These are phyloP conservation scores for Synaphobranchus kaupii DNA, from an alignment of 2,797 vertebrate species.

Conservation along the genomic window DNA sequence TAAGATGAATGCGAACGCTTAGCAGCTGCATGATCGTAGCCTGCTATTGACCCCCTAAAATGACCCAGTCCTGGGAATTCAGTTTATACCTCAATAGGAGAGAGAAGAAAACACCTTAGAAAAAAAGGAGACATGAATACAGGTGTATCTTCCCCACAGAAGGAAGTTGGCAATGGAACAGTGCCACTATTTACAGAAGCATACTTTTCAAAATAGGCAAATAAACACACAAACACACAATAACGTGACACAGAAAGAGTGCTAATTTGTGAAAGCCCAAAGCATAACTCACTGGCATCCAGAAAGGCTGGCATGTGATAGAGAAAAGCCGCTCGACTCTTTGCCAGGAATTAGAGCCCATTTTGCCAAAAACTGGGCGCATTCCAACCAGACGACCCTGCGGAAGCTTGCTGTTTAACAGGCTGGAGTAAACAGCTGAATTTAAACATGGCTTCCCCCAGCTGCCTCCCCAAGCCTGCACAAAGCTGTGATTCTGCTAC, in stretches of 20 bases:
- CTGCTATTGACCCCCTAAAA: constrained; percentile 27
- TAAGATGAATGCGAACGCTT: constrained; percentile 28
- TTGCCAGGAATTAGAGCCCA: constrained; percentile 71
- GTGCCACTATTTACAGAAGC: constrained; percentile 11
- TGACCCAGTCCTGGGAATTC: constrained; percentile 33
- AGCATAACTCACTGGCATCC: constrained; percentile 72
- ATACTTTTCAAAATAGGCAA: constrained; percentile 20
- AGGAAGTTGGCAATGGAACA: constrained; percentile 4
- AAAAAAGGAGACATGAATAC: constrained; percentile 30
- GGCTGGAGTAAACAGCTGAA: constrained; percentile 70
- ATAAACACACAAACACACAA: constrained; percentile 43
- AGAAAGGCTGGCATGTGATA: constrained; percentile 67
- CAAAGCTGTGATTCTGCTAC: constrained; percentile 71
- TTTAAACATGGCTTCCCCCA: constrained; percentile 75
- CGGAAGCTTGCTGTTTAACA: constrained; percentile 70
- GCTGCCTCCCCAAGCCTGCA: constrained; percentile 70
- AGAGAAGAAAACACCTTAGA: constrained; percentile 23
- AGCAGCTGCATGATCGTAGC: constrained; percentile 36
- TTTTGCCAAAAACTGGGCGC: constrained; percentile 73
- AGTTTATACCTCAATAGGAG: constrained; percentile 40
- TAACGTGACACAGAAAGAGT: constrained; percentile 51
- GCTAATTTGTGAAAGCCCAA: constrained; percentile 67
- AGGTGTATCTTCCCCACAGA: constrained; percentile 38
- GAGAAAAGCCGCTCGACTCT: constrained; percentile 57
- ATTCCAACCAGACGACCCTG: constrained; percentile 72